A percentile compares a stretch with the other conserved stretches of the same genome.
These are phyloP conservation scores for Bicyclus anynana DNA, from an alignment of 1,140 invertebrate genomes.

Conservation along the genomic window DNA sequence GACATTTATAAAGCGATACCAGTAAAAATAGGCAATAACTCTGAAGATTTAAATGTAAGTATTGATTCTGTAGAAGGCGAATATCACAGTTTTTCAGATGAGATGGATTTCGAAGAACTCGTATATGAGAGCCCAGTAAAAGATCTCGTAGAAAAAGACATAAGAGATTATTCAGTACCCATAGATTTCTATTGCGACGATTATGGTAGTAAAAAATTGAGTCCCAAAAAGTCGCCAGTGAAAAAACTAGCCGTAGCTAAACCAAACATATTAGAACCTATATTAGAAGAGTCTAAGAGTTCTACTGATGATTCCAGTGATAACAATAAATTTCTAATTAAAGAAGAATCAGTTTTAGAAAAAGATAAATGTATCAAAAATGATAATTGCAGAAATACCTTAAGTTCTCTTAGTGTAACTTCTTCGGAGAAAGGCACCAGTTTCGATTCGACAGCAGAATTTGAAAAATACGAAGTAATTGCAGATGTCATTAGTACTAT, in stretches of 20 bases:
- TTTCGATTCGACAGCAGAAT: constrained; percentile 59
- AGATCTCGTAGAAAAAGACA: constrained; percentile 69
- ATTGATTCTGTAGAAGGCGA: constrained; percentile 50
- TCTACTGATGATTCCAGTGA: constrained; percentile 48
- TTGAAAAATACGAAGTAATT: constrained; percentile 61
- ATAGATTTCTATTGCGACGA: constrained; percentile 65
- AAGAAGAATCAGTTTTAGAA: background rate
- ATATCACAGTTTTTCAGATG: constrained; percentile 67
- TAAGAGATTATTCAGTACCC: constrained; percentile 69
- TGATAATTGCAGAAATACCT: background rate
- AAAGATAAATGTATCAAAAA: background rate
- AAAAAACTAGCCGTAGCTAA: constrained; percentile 35
- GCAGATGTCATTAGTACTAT: constrained; percentile 39
- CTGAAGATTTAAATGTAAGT: constrained; percentile 19
- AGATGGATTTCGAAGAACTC: constrained; percentile 56
- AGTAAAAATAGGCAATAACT: constrained; percentile 27
- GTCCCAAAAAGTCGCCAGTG: constrained; percentile 42
- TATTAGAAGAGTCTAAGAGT: constrained; percentile 67
- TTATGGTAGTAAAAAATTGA: constrained; percentile 39
- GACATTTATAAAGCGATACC: constrained; percentile 26
- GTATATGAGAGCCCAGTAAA: constrained; percentile 69
- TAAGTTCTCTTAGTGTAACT: constrained; percentile 31
- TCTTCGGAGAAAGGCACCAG: constrained; percentile 22
- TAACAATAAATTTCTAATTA: constrained; percentile 23
- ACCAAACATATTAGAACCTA: constrained; percentile 49